Evolutionary conservation across 2,888 invertebrate genomes (phyloP), one percentile per base, ranked within the genome.

Genomic region (Acrobasis repandana): DNA sequence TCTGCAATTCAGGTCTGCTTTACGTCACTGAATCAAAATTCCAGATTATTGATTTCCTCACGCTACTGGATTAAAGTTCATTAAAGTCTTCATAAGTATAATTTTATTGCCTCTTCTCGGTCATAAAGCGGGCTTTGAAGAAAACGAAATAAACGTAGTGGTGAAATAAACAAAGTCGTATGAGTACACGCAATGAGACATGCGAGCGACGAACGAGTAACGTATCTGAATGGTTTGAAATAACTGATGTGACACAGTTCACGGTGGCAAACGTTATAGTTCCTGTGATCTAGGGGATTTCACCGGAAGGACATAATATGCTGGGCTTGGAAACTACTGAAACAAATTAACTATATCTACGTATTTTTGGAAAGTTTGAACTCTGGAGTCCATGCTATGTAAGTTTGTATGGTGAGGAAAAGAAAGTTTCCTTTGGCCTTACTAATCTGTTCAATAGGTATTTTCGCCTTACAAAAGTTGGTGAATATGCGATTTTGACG

Each of bases 221-320:
- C 43, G 8, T 52, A 15, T 38, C 43, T 38, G 6, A 28, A 28
- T 28, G 6, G 28, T 28, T 6, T 28, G 43, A 54, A 54, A 54
- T 38, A 54, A 38, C 54, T 54, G 14, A 54, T 54, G 38, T 54
- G 54, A 20, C 54, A 38, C 54, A 38, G 54, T 54, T 54, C 54
- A 54, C 38, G 54, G 16, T 10, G 4, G 54, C 54, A 38, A 54
- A 54, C 18, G 43, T 54, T 38, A 54, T 38, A 54, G 38, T 54
- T 54, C 54, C 54, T 54, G 54, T 54, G 54, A 54, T 54, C 54
- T 54, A 54, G 43, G 43, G 43, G 43, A 43, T 43, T 43, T 54
- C 16, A 38, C 38, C n/a, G 38, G 18, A 54, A 36, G 54, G 54
- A 9, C 43, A 54, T 20, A n/a, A 54, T 18, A 38, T 11, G 20